phyloP scores from a whole-genome alignment of 2,888 invertebrate species.

The Morpho achilles region DNA sequence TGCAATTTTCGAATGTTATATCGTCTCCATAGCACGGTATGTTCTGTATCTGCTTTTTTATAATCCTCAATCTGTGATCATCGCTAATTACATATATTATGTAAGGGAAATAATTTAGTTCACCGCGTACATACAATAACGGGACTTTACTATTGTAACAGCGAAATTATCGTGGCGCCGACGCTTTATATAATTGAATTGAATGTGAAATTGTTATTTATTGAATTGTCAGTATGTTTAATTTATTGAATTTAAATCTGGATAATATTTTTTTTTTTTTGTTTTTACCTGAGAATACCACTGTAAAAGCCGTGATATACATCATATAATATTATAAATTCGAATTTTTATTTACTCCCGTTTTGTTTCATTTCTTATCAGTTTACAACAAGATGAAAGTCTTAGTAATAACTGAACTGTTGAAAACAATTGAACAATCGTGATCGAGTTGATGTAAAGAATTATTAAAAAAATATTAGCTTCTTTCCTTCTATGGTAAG shows the following conservation, averaged over 20 bases:
- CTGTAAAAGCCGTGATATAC: constrained; percentile 79
- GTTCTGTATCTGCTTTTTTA: constrained; percentile 77
- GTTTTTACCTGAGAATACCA: constrained; percentile 75
- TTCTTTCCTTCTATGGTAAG: too few species aligned
- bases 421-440: too few species aligned
- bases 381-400: background rate
- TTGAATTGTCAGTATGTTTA: constrained; percentile 71
- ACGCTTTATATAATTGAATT: constrained; percentile 62
- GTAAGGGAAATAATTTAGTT: constrained; percentile 72
- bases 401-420: background rate
- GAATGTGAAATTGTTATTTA: constrained; percentile 75
- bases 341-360: constrained; percentile 56
- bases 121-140: constrained; percentile 54
- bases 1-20: constrained; percentile 74
- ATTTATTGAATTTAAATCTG: constrained; percentile 75
- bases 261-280: constrained; percentile 51
- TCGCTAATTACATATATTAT: constrained; percentile 56
- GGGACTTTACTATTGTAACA: constrained; percentile 44
- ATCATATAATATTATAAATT: constrained; percentile 75
- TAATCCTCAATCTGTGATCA: constrained; percentile 79
- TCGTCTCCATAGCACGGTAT: constrained; percentile 76
- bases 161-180: constrained; percentile 63
- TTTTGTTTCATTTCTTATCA: background rate
- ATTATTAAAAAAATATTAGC: too few species aligned
- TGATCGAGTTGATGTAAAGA: too few species aligned